Evolutionary conservation across 2,797 vertebrate genomes (phyloP), one percentile per base, ranked within the genome.

Genomic region (Urocyon cinereoargenteus): DNA sequence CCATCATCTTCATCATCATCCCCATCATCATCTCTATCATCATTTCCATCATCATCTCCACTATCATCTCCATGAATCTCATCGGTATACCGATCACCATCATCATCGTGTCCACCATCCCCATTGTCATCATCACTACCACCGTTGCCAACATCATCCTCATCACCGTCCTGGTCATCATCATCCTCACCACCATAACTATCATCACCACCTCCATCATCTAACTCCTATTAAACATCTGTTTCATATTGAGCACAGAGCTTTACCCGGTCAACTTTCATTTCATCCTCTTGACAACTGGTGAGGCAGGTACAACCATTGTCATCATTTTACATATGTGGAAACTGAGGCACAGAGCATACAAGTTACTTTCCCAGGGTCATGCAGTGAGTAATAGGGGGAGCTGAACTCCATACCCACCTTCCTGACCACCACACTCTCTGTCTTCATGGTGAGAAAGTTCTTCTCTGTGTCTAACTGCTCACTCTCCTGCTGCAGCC

Each of bases 401-500:
- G 24, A 70, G 28, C 0, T 45, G 57, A 16, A 59, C 7, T 40
- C 45, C 1, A 0, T 14, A 24, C 21, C 12, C 4, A 13, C 8
- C 7, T 26, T 79, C 22, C 64, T 21, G 64, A n/a, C 16, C 21
- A 8, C 36, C 28, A 2, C 0, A 3, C 15, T 62, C 19, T 61
- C 55, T 40, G 53, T 75, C 40, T 84, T 22, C 31, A 12, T 1
- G 28, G 6, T 36, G 34, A 68, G 53, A 8, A 75, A 40, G 12
- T 86, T 82, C 77, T 72, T 85, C 40, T 89, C 78, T 31, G n/a
- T 61, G 49, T 83, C 64, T 53, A 40, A 72, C 10, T 24, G 13
- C 2, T 75, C 34, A 2, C 15, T 72, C 3, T 81, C 10, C 66
- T 36, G 72, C 28, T 16, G 21, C 11, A 53, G 55, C 64, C 72